Evolutionary conservation across 1,140 invertebrate species (phyloP).

Genomic region (Sogatella furcifera): DNA sequence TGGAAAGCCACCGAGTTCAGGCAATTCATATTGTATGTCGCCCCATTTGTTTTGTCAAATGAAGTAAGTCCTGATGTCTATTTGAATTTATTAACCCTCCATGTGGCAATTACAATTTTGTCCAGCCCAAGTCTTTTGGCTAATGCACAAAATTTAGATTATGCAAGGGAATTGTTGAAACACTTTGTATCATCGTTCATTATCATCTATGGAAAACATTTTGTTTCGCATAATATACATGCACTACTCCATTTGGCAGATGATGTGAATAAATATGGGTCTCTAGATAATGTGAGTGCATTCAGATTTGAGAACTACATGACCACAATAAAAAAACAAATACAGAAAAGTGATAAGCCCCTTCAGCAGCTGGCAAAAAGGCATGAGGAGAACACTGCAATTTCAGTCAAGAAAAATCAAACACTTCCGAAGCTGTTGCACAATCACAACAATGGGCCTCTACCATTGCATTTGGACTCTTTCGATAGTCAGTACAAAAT

Average conservation of each 20-base stretch:
- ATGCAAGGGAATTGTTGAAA: not conserved
- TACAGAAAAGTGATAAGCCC: not conserved
- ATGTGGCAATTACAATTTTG: conserved; percentile 7
- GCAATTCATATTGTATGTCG: conserved; percentile 11
- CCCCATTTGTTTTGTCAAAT: conserved; percentile 3
- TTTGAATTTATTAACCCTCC: conserved; percentile 5
- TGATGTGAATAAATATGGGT: not conserved
- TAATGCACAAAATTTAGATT: conserved; percentile 1
- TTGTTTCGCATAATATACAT: conserved; percentile 6
- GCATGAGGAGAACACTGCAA: not conserved
- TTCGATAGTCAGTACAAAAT: not conserved
- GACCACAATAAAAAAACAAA: not conserved
- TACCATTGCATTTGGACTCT: not conserved
- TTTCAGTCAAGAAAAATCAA: not conserved
- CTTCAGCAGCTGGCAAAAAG: conserved; percentile 5
- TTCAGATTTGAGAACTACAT: conserved; percentile 4
- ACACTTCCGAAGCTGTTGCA: not conserved
- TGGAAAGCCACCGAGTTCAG: conserved; percentile 12
- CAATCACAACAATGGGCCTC: not conserved
- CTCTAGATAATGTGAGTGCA: not conserved
- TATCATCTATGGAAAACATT: conserved; percentile 1
- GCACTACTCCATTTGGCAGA: not conserved
- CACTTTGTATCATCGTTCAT: conserved; percentile 9
- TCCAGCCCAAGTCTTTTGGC: not conserved
- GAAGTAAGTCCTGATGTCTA: conserved; percentile 1